Base-by-base conservation (phyloP, 92 coral and sea anemone species). In the Heliopora coerulea region DNA sequence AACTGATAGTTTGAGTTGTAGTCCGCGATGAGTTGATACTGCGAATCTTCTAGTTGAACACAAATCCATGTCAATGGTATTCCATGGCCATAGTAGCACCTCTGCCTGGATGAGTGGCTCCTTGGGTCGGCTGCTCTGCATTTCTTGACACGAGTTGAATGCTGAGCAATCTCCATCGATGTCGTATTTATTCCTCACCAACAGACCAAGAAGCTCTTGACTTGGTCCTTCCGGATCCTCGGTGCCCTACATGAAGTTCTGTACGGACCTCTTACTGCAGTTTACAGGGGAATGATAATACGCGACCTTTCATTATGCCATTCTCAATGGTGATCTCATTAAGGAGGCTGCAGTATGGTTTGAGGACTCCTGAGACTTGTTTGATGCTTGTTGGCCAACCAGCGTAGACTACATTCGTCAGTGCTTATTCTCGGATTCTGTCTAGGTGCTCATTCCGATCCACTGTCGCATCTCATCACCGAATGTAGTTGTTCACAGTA, bases 131-230 rank as follows among this genome's bases (percentile, higher is more conserved):
- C 68, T 35, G 8, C 59, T 67, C 49, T 81, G 89, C 59, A 60
- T 66, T 26, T 80, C 79, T 62, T 85, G 83, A 27, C 83, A 77
- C 0, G 63, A 57, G 46, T 2, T 30, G 74, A 69, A 75, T 27
- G 82, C 17, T 40, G 59, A 59, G 1, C 80, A 80, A 23, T 63
- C 58, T 1, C 79, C 65, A 20, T 87, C 86, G 21, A 87, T 87
- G 64, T 87, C 83, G 27, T 65, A 86, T 80, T 87, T n/a, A 84
- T 63, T 26, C 57, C 72, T 37, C 75, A 75, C 85, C 88, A 77
- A 14, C 35, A 87, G n/a, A 26, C 79, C 81, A 10, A 31, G 86
- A 59, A 21, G 87, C 85, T 39, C 84, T 67, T 24, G 82, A 49
- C 62, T 67, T 82, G 21, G 87, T 86, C 70, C 73, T 84, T 54